These are phyloP conservation scores for Chaetodon auriga DNA, from an alignment of 2,113 vertebrate genomes.

Conservation along the genomic window DNA sequence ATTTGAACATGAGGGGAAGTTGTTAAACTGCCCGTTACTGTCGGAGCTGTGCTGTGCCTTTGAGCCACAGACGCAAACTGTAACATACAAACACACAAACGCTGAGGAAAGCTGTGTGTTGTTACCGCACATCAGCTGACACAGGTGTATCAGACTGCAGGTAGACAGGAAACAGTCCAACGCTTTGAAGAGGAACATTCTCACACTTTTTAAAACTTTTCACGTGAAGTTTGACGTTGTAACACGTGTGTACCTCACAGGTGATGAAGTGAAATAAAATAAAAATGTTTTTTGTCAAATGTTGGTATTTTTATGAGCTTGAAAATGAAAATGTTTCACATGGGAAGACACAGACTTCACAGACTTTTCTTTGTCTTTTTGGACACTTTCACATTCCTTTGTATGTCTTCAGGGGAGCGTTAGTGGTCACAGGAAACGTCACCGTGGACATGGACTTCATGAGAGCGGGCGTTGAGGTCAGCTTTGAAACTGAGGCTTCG, in stretches of 20 bases:
- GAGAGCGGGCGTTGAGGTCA: conserved; percentile 90
- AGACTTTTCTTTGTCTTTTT: background rate
- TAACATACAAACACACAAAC: background rate
- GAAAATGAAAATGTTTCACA: background rate
- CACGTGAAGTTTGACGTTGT: too few relatives aligned
- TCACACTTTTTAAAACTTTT: too few relatives aligned
- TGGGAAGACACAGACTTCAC: too few relatives aligned
- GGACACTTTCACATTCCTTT: background rate
- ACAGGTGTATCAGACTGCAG: background rate
- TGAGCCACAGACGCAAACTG: background rate
- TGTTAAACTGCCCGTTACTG: background rate
- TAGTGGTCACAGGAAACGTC: conserved; percentile 86
- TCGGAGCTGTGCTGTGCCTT: conserved; percentile 1
- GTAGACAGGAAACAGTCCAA: background rate
- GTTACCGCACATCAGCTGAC: background rate
- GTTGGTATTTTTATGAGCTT: background rate
- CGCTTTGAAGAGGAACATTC: too few relatives aligned
- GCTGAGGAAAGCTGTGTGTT: background rate
- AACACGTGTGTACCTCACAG: background rate
- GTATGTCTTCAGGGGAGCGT: conserved; percentile 85
- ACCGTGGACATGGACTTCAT: conserved; percentile 92
- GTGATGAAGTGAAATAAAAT: background rate
- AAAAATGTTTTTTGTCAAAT: background rate
- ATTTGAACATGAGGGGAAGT: conserved; percentile 29
- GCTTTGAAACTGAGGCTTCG: conserved; percentile 87